Conservation (phyloP, 2,113 vertebrate genomes). For the Cryptotis parvus region DNA sequence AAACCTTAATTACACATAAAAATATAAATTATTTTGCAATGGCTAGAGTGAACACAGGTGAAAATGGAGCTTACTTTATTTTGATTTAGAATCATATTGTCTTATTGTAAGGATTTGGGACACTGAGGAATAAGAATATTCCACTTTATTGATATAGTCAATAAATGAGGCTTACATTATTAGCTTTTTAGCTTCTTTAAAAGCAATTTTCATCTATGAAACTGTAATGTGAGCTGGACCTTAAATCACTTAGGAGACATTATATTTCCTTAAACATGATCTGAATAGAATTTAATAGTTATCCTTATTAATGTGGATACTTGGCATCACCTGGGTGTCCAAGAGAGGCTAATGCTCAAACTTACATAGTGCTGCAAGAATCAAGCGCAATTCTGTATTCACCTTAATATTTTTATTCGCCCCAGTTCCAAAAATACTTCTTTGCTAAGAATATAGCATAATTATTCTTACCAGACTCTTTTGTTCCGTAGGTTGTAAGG, state of each 20-base stretch:
- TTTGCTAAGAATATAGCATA: neutral
- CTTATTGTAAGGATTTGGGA: neutral
- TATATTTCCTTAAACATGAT: conserved; percentile 2
- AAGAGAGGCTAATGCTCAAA: neutral
- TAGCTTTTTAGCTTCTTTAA: neutral
- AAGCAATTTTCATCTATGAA: conserved; percentile 44
- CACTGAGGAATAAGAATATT: neutral
- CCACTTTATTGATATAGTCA: neutral
- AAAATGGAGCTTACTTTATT: neutral
- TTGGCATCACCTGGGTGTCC: neutral
- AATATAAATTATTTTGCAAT: no score
- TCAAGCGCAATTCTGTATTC: neutral
- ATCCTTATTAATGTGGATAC: neutral
- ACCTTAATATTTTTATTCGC: no score
- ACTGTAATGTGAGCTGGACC: neutral
- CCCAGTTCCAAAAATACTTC: neutral
- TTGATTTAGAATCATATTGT: neutral
- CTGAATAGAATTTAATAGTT: neutral
- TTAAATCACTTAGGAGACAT: neutral
- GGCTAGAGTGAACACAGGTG: neutral
- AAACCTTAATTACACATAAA: neutral
- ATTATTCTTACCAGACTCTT: neutral
- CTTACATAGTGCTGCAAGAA: neutral
- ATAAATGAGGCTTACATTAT: neutral
- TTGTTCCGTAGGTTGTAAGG: neutral